Percentiles rank a stretch among this genome's conserved stretches.
phyloP scores from a whole-genome alignment of 2,888 invertebrate species.

The Nemurella pictetii region DNA sequence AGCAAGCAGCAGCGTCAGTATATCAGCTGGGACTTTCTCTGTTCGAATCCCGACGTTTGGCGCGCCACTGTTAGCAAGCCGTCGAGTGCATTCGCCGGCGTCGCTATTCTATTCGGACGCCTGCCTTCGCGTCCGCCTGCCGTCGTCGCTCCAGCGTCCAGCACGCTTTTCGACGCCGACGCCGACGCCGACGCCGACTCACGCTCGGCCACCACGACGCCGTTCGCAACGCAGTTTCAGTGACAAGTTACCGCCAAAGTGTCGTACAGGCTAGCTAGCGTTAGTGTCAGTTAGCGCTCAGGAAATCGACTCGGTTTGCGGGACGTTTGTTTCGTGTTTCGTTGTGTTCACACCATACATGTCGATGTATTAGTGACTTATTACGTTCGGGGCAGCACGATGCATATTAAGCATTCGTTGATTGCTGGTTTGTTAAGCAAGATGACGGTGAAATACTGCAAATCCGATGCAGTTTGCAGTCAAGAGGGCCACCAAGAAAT shows the following conservation, averaged over 20 bases:
- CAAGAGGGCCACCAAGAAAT: conserved; percentile 35
- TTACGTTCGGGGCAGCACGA: not conserved
- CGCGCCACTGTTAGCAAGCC: conserved; percentile 10
- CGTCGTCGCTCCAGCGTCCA: not conserved
- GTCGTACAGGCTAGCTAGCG: not conserved
- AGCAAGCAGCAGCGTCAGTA: not conserved
- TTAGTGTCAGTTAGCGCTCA: not conserved
- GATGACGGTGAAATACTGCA: conserved; percentile 41
- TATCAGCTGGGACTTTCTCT: conserved; percentile 29
- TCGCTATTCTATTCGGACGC: conserved; percentile 2
- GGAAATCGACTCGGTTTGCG: too few species aligned
- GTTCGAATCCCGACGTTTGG: conserved; percentile 34
- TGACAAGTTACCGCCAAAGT: not conserved
- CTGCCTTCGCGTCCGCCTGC: not conserved
- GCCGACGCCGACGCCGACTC: not conserved
- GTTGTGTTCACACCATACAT: not conserved
- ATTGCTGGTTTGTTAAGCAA: conserved; percentile 30
- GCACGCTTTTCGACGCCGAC: not conserved
- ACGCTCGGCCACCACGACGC: not conserved
- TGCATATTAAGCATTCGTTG: conserved; percentile 21
- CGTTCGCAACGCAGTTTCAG: not conserved
- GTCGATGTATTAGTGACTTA: conserved; percentile 6
- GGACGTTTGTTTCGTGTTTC: not conserved
- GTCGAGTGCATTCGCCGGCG: conserved; percentile 6
- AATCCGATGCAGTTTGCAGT: conserved; percentile 33